Conservation (phyloP, 2,113 vertebrate genomes). For the Equus przewalskii region DNA sequence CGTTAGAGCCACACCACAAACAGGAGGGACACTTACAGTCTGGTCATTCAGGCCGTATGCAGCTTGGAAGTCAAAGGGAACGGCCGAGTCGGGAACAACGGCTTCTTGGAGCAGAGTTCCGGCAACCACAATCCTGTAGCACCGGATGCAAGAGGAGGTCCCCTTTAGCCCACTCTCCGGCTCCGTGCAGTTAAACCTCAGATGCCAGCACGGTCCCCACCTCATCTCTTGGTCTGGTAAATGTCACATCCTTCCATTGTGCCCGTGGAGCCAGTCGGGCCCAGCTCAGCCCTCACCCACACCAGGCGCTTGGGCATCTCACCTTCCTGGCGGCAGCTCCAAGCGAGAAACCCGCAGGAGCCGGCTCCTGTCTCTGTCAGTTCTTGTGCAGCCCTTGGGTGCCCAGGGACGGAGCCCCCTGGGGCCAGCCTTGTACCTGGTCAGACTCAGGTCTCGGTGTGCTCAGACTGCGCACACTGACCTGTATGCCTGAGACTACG, state of each 20-base stretch:
- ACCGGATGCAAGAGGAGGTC: background rate
- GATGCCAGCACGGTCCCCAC: background rate
- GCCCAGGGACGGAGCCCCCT: background rate
- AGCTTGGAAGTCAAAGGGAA: conserved; percentile 91
- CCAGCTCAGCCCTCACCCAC: background rate
- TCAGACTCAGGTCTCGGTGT: background rate
- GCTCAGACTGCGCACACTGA: background rate
- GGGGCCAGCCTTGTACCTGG: background rate
- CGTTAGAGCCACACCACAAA: fast-evolving
- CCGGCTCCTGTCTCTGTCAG: background rate
- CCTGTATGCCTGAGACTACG: too few relatives aligned
- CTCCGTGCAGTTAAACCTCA: background rate
- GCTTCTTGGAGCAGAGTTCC: conserved; percentile 87
- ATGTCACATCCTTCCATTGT: background rate
- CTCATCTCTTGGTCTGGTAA: background rate
- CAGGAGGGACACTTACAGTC: conserved; percentile 84
- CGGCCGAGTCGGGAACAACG: conserved; percentile 89
- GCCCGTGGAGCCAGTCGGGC: background rate
- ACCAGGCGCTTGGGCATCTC: background rate
- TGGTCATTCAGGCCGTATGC: conserved; percentile 87
- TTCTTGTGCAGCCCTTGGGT: background rate
- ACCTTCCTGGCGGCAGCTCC: too few relatives aligned
- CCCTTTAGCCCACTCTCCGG: background rate
- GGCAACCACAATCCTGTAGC: conserved; percentile 91
- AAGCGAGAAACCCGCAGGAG: background rate